A percentile compares a stretch with the other conserved stretches of the same genome.
phyloP scores from a whole-genome alignment of 1,140 invertebrate genomes.

The Ectropis grisescens region DNA sequence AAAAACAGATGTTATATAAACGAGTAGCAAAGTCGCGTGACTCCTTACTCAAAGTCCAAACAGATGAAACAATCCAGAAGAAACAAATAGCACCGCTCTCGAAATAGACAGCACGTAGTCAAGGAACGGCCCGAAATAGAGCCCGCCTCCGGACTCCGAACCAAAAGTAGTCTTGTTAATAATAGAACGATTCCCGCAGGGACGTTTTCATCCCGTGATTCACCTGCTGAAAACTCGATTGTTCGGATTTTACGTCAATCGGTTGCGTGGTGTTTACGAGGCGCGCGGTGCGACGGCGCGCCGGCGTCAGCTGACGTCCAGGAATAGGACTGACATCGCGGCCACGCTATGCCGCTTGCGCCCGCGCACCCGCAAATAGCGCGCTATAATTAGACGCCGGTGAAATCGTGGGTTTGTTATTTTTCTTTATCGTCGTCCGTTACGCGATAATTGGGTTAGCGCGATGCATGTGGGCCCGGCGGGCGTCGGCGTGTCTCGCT shows the following conservation, averaged over 20 bases:
- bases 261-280: constrained; percentile 64
- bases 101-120: constrained; percentile 52
- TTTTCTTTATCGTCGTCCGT: constrained; percentile 67
- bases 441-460: constrained; percentile 68
- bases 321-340: constrained; percentile 67
- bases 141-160: constrained; percentile 58
- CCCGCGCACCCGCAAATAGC: constrained; percentile 66
- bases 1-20: no score
- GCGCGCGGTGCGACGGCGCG: constrained; percentile 23
- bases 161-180: constrained; percentile 65
- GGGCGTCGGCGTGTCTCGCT: constrained; percentile 61
- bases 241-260: constrained; percentile 65
- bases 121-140: constrained; percentile 56
- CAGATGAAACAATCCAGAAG: constrained; percentile 15
- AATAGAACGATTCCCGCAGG: constrained; percentile 48
- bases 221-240: constrained; percentile 66
- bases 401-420: constrained; percentile 70
- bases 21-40: no score
- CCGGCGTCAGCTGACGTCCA: constrained; percentile 64
- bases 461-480: constrained; percentile 56
- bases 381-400: constrained; percentile 62
- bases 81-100: constrained; percentile 33
- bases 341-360: constrained; percentile 60
- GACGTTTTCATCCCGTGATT: constrained; percentile 62
- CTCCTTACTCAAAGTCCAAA: constrained; percentile 6